Conservation (phyloP, 2,888 invertebrate species). For the Synanthedon vespiformis region DNA sequence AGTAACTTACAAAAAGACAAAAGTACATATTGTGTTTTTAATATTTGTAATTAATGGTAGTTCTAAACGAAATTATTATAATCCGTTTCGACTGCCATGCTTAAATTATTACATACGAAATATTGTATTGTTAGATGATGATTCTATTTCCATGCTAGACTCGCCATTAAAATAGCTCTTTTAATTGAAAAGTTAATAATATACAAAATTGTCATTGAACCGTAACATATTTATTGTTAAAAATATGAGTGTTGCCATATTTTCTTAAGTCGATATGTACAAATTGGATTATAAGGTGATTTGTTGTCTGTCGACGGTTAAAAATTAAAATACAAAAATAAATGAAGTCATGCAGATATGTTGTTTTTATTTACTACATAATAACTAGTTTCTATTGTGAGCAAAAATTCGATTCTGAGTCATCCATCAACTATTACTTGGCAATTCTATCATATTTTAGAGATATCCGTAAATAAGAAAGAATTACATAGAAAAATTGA, state of each 20-base stretch:
- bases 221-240: slow-evolving; percentile 59
- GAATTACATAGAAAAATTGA: too few species aligned
- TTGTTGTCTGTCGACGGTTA: slow-evolving; percentile 71
- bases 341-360: slow-evolving; percentile 45
- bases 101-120: slow-evolving; percentile 12
- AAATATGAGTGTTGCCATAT: slow-evolving; percentile 69
- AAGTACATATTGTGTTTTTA: not conserved
- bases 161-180: not conserved
- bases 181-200: not conserved
- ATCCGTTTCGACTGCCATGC: slow-evolving; percentile 17
- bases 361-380: slow-evolving; percentile 23
- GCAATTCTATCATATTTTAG: too few species aligned
- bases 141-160: not conserved
- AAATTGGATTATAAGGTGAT: slow-evolving; percentile 68
- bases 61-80: slow-evolving; percentile 12
- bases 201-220: slow-evolving; percentile 20
- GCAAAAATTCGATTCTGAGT: too few species aligned
- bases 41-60: slow-evolving; percentile 24
- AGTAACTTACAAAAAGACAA: not conserved
- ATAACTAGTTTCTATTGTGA: too few species aligned
- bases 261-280: slow-evolving; percentile 70
- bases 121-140: not conserved
- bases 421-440: too few species aligned
- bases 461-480: too few species aligned
- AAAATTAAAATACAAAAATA: slow-evolving; percentile 71